Evolutionary conservation across 1,140 invertebrate genomes (phyloP).

Genomic region (Saccostrea glomerata): DNA sequence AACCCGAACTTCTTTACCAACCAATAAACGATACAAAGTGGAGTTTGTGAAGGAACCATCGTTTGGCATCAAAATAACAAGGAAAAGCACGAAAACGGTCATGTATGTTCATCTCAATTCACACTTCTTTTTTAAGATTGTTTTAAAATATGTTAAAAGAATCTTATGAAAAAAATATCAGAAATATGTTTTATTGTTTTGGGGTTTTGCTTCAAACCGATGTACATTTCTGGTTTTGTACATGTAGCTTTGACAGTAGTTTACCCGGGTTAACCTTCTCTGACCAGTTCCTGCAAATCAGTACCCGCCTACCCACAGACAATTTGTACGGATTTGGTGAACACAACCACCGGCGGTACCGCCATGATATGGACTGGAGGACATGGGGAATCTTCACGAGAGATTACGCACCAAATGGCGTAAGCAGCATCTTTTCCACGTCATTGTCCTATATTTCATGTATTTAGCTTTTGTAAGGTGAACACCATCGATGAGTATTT

Average conservation of each 20-base stretch:
- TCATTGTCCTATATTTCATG: neutral
- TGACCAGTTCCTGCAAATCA: slow-evolving; percentile 79
- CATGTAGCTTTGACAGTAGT: slow-evolving; percentile 61
- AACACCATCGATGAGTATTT: no score
- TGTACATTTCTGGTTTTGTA: neutral
- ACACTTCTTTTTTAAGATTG: neutral
- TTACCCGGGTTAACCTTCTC: slow-evolving; percentile 79
- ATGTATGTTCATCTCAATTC: slow-evolving; percentile 25
- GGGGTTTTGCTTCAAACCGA: no score
- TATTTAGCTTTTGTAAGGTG: no score
- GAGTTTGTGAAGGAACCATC: slow-evolving; percentile 47
- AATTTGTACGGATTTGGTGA: slow-evolving; percentile 79
- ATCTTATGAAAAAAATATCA: neutral
- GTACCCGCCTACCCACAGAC: slow-evolving; percentile 71
- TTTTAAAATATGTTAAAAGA: neutral
- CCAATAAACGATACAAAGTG: slow-evolving; percentile 52
- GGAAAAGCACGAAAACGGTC: neutral
- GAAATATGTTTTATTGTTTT: no score
- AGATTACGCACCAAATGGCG: slow-evolving; percentile 64
- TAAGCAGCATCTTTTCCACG: slow-evolving; percentile 40
- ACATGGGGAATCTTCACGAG: slow-evolving; percentile 73
- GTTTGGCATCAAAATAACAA: slow-evolving; percentile 60
- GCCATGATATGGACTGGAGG: slow-evolving; percentile 75
- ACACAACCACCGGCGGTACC: slow-evolving; percentile 74
- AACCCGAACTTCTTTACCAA: slow-evolving; percentile 9